A percentile compares a stretch with the other conserved stretches of the same genome.
Evolutionary conservation across 2,113 vertebrate genomes (phyloP).

Genomic region (Hylia prasina): DNA sequence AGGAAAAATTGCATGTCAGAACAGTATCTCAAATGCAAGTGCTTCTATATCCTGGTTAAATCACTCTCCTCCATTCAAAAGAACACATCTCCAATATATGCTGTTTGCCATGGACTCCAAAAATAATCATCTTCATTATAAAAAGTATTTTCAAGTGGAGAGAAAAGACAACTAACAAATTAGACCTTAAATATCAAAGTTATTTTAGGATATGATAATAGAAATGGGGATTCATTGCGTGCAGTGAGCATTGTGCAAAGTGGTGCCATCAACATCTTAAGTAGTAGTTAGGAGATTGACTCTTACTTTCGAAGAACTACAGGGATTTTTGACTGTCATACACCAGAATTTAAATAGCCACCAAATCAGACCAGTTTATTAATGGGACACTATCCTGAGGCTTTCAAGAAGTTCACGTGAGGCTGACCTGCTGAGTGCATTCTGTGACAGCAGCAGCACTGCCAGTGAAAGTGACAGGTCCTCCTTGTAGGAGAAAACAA

Average conservation of each 20-base stretch:
- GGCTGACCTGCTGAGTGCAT: neutral
- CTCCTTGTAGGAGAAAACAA: rapidly evolving
- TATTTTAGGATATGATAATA: neutral
- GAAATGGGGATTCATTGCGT: neutral
- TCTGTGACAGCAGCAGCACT: neutral
- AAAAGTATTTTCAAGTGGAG: neutral
- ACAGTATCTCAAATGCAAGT: neutral
- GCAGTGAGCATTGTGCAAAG: neutral
- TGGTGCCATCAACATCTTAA: neutral
- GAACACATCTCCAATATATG: rapidly evolving
- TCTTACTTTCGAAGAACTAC: neutral
- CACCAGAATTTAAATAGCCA: neutral
- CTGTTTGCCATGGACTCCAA: neutral
- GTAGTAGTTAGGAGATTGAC: neutral
- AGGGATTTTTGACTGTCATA: neutral
- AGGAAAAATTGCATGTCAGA: neutral
- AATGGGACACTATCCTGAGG: neutral
- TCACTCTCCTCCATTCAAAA: neutral
- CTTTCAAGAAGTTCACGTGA: neutral
- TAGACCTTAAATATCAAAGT: neutral
- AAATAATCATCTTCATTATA: neutral
- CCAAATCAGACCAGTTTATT: neutral
- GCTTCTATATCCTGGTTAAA: neutral
- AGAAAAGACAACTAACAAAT: neutral
- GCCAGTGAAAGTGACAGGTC: neutral